Evolutionary conservation across 2,797 vertebrate species (phyloP).

Genomic region (Manis crassicaudata): DNA sequence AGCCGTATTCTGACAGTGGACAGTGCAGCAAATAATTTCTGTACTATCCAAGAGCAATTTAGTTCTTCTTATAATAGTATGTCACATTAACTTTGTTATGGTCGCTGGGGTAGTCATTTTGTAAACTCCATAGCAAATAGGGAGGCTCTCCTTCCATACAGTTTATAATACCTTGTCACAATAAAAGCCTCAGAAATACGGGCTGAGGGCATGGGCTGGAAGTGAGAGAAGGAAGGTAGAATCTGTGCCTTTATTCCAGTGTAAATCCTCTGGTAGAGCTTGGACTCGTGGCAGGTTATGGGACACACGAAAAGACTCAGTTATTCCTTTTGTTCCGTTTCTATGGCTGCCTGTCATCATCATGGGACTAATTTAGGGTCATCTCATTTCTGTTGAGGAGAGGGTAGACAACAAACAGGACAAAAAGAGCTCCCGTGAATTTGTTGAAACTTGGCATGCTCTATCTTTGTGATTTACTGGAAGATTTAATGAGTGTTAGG

Average conservation of each 20-base stretch:
- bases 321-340: not conserved
- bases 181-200: not conserved
- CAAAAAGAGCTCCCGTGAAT: not conserved
- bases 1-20: not conserved
- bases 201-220: not conserved
- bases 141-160: not conserved
- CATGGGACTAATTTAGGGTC: not conserved
- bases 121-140: slow-evolving; percentile 25
- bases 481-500: not conserved
- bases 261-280: not conserved
- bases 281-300: not conserved
- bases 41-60: not conserved
- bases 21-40: slow-evolving; percentile 13
- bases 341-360: not conserved
- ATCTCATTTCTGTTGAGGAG: not conserved
- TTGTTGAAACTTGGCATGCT: not conserved
- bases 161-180: not conserved
- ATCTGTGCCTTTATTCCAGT: not conserved
- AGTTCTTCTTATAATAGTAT: slow-evolving; percentile 46
- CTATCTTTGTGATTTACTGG: not conserved
- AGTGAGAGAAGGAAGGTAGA: not conserved
- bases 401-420: not conserved
- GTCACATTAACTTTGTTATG: slow-evolving; percentile 45
- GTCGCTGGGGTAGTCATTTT: slow-evolving; percentile 22
- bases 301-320: not conserved